Base-by-base conservation (phyloP, 2,113 vertebrate species). In the Rafetus swinhoei region DNA sequence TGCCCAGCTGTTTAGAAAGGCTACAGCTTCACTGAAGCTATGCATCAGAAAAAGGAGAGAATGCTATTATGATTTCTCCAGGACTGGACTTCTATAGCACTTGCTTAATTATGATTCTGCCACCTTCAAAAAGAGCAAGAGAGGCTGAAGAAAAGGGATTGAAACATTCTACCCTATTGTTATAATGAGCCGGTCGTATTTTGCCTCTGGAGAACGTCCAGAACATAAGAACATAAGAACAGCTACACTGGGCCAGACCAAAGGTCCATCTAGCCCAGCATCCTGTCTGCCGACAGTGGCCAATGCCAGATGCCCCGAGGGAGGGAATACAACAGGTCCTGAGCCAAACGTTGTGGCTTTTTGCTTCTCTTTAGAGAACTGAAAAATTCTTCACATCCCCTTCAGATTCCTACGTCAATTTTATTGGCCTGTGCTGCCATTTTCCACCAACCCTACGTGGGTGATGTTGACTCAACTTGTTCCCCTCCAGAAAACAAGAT, bases 321-420 rank as follows among this genome's bases (percentile, higher is more conserved):
- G 45, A 45, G 45, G 6, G 45, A 45, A 45, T 5, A 45, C 45
- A 45, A 45, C 45, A 45, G 88, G 1, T 90, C 45, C 53, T 56
- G 59, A 92, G 50, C 35, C 35, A 45, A 45, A 60, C 25, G 35
- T 72, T 72, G 18, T 35, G 18, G 45, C 92, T 94, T 54, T 4
- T 32, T 88, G 90, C 86, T 91, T 39, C 53, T 90, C 81, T 95
- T n/a, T 27, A 82, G 14, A 59, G 82, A 95, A 80, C 54, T 56
- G 72, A 91, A 52, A 0, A 0, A 93, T 96, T 94, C 72, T 81
- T 54, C 82, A 92, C 82, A 82, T 95, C 55, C 81, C 88, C 84
- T 95, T 97, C 90, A 91, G 85, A 95, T 91, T 92, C 80, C 65
- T 92, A 53, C 84, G 35, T 91, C 82, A 80, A 29, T 92, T 95